Conservation (phyloP, 2,888 invertebrate species). For the Dioctria rufipes region DNA sequence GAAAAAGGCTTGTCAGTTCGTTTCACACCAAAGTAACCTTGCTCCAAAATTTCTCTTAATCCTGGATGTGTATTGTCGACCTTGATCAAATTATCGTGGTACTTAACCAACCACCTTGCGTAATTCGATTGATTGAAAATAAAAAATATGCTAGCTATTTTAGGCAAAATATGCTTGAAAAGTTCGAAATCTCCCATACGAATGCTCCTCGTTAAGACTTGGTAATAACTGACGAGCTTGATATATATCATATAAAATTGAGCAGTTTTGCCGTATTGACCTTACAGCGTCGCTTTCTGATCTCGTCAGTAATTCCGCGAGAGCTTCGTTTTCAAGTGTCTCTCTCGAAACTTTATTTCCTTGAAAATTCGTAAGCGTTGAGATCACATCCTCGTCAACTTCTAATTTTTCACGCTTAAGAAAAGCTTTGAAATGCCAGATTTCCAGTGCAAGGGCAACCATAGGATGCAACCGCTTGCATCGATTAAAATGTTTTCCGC, state of each 20-base stretch:
- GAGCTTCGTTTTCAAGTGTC: no score
- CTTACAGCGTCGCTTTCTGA: slow-evolving; percentile 10
- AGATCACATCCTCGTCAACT: no score
- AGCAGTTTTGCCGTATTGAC: background rate
- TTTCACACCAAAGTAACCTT: slow-evolving; percentile 9
- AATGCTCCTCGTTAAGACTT: slow-evolving; percentile 1
- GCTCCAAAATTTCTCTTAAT: no score
- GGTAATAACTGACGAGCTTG: slow-evolving; percentile 16
- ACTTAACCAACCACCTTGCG: slow-evolving; percentile 64
- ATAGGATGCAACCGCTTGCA: no score
- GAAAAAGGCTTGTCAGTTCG: slow-evolving; percentile 65
- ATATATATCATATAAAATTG: slow-evolving; percentile 10
- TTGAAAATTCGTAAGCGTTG: no score
- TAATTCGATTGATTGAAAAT: slow-evolving; percentile 66
- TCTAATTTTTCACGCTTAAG: no score
- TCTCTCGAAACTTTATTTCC: no score
- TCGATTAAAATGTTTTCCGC: no score
- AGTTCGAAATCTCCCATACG: slow-evolving; percentile 57
- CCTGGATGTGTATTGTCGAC: no score
- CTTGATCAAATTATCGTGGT: slow-evolving; percentile 63
- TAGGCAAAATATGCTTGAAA: slow-evolving; percentile 61
- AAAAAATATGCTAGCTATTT: slow-evolving; percentile 65
- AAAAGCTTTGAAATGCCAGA: no score
- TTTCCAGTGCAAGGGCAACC: no score
- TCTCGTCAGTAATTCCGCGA: slow-evolving; percentile 13